Base-by-base conservation (phyloP, 2,797 vertebrate species). In the Nyctalus aviator region DNA sequence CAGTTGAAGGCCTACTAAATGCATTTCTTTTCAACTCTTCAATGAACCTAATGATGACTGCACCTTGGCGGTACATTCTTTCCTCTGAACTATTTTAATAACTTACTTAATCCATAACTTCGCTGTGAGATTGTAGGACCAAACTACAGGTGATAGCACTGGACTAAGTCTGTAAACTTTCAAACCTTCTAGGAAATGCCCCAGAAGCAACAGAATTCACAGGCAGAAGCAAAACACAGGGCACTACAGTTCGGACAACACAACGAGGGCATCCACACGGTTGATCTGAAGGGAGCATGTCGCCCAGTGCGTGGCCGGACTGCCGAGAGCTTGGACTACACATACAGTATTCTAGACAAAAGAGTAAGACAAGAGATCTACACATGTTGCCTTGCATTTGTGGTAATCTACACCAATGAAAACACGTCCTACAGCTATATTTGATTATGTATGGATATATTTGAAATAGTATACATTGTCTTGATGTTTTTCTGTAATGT, bases 401-500 rank as follows among this genome's bases (percentile, higher is more conserved):
- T 99, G 99, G 99, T 99, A 99, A 99, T 99, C 99, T 98, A 99
- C 99, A 99, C 99, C 99, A 99, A 98, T 99, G 99, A 99, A 98
- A 99, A 99, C 99, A 99, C 99, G 99, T 99, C 99, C 98, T 98
- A 99, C 99, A 99, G 99, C 99, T 99, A 99, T 99, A 99, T 99
- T 99, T 99, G 99, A 99, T 99, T 99, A 99, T 99, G 99, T 99
- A 99, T 99, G 99, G 99, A 99, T 99, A 99, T 99, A 99, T 99
- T 99, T 99, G 99, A 99, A 99, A 99, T 99, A 99, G 99, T 99
- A 99, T 99, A 99, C 99, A 99, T 99, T 99, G 99, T 99, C 99
- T 99, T 99, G 99, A 99, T 99, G 99, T 99, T 99, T 99, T 99
- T 99, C 99, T 99, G 99, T 99, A 99, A 99, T 99, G 99, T 99